phyloP scores from a whole-genome alignment of 2,113 vertebrate genomes.

The Boleophthalmus pectinirostris region DNA sequence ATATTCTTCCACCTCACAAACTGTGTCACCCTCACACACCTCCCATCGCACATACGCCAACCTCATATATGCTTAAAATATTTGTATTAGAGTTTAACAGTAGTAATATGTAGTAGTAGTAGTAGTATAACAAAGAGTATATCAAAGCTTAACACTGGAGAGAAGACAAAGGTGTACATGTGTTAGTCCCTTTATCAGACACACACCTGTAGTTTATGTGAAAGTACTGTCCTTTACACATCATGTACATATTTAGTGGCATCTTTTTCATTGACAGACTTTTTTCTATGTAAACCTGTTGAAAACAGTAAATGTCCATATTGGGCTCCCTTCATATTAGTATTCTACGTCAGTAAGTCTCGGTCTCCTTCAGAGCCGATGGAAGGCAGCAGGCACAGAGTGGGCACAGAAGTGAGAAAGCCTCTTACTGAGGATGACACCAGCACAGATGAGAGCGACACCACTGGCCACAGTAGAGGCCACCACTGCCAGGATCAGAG shows the following conservation, averaged over 20 bases:
- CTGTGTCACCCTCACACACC: neutral
- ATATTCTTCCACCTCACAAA: neutral
- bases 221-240: neutral
- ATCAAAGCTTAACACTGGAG: constrained; percentile 22
- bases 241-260: neutral
- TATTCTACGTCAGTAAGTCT: constrained; percentile 13
- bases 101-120: neutral
- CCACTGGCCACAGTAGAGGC: constrained; percentile 80
- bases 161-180: constrained; percentile 35
- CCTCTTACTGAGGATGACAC: constrained; percentile 87
- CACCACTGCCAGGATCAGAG: constrained; percentile 83
- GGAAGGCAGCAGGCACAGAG: constrained; percentile 75
- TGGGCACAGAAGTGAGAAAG: constrained; percentile 71
- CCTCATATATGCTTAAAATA: no score
- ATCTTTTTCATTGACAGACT: neutral
- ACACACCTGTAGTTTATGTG: neutral
- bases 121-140: neutral
- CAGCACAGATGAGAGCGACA: constrained; percentile 81
- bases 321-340: constrained; percentile 15
- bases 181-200: constrained; percentile 56
- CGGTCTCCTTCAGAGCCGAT: constrained; percentile 71
- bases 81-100: neutral
- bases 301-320: constrained; percentile 21
- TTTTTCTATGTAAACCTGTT: constrained; percentile 7
- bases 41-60: neutral